Evolutionary conservation across 2,113 vertebrate genomes (phyloP), one percentile per base, ranked within the genome.

Genomic region (Zapus hudsonius): DNA sequence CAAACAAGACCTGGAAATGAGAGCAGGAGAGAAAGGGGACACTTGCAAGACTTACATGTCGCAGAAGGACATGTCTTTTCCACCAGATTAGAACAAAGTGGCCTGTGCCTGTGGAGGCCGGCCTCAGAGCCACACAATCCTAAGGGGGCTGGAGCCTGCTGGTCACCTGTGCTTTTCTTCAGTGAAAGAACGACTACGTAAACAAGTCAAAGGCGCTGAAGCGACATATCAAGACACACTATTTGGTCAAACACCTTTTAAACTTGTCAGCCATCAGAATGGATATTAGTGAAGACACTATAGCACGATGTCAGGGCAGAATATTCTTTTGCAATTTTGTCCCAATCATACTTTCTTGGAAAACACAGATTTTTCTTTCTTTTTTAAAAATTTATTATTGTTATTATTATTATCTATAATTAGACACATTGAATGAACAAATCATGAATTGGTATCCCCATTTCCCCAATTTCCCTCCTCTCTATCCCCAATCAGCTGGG

Each of bases 261-360:
- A 66, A 27, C 0, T 12, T 67, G 87, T 69, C 79, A 25, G 29
- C 27, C 47, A 42, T 15, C 3, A 38, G 33, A 69, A 42, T 69
- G n/a, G 64, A 76, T 2, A 36, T 70, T 12, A 19, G n/a, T 57
- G 42, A 78, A 83, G 59, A 31, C 3, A 80, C 31, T 81, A 36
- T 40, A 52, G 80, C 29, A 42, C 15, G 69, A 79, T 67, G 72
- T 76, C 12, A 85, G 79, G 80, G 31, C 36, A 42, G 66, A 63
- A 20, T 38, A 61, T 86, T 89, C 61, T 57, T 80, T 86, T 84
- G 44, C 38, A 82, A 42, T 52, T 66, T 64, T 83, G 38, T 25
- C 29, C 36, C 72, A 80, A 73, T 63, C 40, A 11, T 70, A 66
- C 44, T 31, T 79, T 44, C 44, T 66, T 47, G 38, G 69, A 84